A percentile compares a stretch with the other conserved stretches of the same genome.
phyloP scores from a whole-genome alignment of 2,888 invertebrate genomes.

The Dorcus parallelipipedus region DNA sequence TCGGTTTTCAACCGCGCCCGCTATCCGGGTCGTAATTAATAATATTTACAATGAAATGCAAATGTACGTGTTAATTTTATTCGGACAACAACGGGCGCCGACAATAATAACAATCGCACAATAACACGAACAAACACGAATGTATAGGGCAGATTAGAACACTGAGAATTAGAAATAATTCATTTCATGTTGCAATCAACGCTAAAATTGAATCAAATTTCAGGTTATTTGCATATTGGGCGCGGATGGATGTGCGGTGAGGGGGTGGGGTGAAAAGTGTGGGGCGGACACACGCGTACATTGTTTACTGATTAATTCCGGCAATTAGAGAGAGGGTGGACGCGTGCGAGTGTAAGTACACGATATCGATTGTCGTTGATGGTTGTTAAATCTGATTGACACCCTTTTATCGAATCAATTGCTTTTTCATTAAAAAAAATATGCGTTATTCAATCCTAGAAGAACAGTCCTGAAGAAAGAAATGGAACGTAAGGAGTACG shows the following conservation, averaged over 20 bases:
- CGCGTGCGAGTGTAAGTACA: constrained; percentile 26
- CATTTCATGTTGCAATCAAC: neutral
- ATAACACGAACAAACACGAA: constrained; percentile 2
- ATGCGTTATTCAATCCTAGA: too few species aligned
- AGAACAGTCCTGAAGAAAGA: too few species aligned
- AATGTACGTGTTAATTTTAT: too few species aligned
- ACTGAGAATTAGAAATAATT: constrained; percentile 3
- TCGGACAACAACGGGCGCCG: too few species aligned
- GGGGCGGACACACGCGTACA: constrained; percentile 1
- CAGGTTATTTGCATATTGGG: constrained; percentile 4
- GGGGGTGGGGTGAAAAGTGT: neutral
- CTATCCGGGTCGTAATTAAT: too few species aligned
- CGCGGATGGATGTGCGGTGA: neutral
- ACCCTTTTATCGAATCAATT: neutral
- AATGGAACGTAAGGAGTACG: too few species aligned
- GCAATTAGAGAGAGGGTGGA: constrained; percentile 2
- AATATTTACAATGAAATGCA: too few species aligned
- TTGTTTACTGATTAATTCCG: constrained; percentile 6
- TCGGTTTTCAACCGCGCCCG: too few species aligned
- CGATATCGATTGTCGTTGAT: constrained; percentile 25
- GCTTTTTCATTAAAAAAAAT: too few species aligned
- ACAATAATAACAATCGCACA: constrained; percentile 1
- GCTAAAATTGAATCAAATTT: constrained; percentile 6
- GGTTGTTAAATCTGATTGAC: constrained; percentile 23
- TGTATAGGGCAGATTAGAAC: neutral